These are phyloP conservation scores for Meteorus colon DNA, from an alignment of 2,888 invertebrate genomes.

Conservation along the genomic window DNA sequence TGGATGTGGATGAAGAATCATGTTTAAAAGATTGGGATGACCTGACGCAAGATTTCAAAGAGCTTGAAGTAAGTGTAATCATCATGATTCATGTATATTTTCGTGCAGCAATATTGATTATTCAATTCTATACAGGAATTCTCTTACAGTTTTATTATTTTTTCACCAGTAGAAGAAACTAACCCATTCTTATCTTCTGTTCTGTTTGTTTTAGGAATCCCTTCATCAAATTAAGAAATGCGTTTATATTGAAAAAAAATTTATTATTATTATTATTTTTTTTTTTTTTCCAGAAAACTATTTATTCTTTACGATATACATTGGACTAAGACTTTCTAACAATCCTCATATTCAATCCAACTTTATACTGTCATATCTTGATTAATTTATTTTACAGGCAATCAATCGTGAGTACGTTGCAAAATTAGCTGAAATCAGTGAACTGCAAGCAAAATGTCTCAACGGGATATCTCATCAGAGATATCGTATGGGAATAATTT, in stretches of 20 bases:
- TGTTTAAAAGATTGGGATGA: conserved; percentile 87
- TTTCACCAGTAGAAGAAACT: too few species aligned
- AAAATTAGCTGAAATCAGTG: conserved; percentile 88
- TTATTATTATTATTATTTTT: too few species aligned
- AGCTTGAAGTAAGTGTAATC: conserved; percentile 81
- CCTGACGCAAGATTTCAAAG: conserved; percentile 84
- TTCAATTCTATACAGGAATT: not conserved
- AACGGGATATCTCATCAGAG: conserved; percentile 93
- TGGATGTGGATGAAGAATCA: conserved; percentile 77
- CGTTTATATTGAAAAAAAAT: too few species aligned
- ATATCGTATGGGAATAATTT: conserved; percentile 90
- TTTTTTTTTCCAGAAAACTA: too few species aligned
- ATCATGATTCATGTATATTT: conserved; percentile 30
- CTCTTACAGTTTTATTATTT: not conserved
- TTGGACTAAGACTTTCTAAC: not conserved
- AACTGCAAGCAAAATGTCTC: conserved; percentile 89
- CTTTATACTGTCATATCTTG: too few species aligned
- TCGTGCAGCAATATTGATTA: not conserved
- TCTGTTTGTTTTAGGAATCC: too few species aligned
- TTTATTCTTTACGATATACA: not conserved
- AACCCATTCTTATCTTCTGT: too few species aligned
- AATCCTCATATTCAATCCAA: conserved; percentile 34
- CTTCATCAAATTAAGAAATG: too few species aligned
- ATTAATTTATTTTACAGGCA: conserved; percentile 74
- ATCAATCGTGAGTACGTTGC: conserved; percentile 88